phyloP scores from a whole-genome alignment of 2,113 vertebrate species.

The Phrynosoma blainvillii region DNA sequence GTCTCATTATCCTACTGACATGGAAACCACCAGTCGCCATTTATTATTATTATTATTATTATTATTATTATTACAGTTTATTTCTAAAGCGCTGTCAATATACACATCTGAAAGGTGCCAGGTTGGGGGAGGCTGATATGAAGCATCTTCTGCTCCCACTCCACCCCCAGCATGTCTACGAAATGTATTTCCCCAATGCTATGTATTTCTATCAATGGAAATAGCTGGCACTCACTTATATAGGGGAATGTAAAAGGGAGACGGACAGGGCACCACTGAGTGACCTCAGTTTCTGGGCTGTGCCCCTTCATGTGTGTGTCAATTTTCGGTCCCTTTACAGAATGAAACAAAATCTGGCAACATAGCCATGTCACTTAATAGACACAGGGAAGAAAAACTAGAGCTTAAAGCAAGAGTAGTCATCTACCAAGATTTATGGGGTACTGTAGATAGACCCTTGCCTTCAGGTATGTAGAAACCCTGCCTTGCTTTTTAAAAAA shows the following conservation, averaged over 20 bases:
- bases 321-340: background rate
- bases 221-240: background rate
- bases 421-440: background rate
- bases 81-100: no score
- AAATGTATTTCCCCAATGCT: background rate
- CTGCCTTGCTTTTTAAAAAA: no score
- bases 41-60: no score
- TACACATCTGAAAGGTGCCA: background rate
- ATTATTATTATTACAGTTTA: no score
- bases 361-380: background rate
- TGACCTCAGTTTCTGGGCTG: background rate
- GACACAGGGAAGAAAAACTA: background rate
- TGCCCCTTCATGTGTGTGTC: background rate
- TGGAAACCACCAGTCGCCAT: no score
- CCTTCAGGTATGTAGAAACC: no score
- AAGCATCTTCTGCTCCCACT: background rate
- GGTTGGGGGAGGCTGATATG: background rate
- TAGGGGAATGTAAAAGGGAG: background rate
- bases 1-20: no score
- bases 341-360: background rate
- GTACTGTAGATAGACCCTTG: no score
- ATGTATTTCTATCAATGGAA: no score
- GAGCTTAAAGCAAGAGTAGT: background rate
- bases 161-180: no score
- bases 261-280: no score